Conservation (phyloP, 2,797 vertebrate genomes). For the Anableps anableps region DNA sequence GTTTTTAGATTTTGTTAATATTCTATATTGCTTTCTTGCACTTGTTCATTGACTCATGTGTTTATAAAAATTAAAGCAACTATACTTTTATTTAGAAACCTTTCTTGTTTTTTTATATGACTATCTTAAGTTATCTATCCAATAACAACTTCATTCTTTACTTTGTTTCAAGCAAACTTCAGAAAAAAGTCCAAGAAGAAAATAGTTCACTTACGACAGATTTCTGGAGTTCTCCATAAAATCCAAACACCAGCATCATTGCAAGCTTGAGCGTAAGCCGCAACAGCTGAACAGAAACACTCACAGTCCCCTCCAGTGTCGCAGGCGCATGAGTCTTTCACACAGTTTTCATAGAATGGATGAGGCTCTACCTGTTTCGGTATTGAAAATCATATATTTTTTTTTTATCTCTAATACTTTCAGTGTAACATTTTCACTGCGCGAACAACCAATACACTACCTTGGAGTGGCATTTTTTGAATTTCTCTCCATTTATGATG, state of each 20-base stretch:
- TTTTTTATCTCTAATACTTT: not conserved
- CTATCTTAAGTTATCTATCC: not conserved
- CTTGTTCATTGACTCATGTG: not conserved
- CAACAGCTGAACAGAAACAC: slow-evolving; percentile 85
- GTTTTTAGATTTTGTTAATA: not conserved
- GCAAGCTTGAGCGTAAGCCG: slow-evolving; percentile 85
- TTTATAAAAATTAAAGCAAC: not conserved
- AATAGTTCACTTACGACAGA: slow-evolving; percentile 82
- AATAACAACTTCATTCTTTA: not conserved
- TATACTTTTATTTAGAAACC: not conserved
- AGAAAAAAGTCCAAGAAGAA: not conserved
- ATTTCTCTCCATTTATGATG: slow-evolving; percentile 83
- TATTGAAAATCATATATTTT: not conserved
- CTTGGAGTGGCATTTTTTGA: slow-evolving; percentile 86
- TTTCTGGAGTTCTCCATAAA: slow-evolving; percentile 83
- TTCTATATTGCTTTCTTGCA: too few species aligned
- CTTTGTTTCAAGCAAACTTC: not conserved
- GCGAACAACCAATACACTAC: slow-evolving; percentile 61
- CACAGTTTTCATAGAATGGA: slow-evolving; percentile 82
- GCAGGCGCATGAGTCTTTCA: slow-evolving; percentile 85
- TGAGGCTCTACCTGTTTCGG: slow-evolving; percentile 71
- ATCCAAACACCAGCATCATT: slow-evolving; percentile 80
- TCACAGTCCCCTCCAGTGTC: slow-evolving; percentile 86
- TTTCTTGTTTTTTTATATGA: not conserved
- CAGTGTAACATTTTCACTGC: not conserved